Evolutionary conservation across 2,888 invertebrate genomes (phyloP).

Genomic region (Arge pagana): DNA sequence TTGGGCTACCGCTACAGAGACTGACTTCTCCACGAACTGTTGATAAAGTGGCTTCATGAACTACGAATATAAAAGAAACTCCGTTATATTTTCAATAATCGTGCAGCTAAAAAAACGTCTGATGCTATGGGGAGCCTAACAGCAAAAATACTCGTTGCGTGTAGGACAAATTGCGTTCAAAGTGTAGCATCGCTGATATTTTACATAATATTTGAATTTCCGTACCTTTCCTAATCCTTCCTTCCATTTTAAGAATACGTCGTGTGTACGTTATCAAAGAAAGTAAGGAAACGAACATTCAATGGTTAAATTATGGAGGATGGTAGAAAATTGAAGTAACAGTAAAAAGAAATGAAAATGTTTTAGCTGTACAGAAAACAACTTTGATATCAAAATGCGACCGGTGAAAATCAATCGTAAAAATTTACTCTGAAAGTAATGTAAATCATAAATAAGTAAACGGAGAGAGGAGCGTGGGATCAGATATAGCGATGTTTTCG

Average conservation of each 20-base stretch:
- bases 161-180: too few relatives aligned
- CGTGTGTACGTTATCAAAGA: slow-evolving; percentile 34
- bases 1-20: slow-evolving; percentile 79
- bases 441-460: slow-evolving; percentile 36
- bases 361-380: slow-evolving; percentile 9
- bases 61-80: slow-evolving; percentile 61
- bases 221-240: slow-evolving; percentile 40
- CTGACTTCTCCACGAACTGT: slow-evolving; percentile 78
- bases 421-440: slow-evolving; percentile 36
- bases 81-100: slow-evolving; percentile 2
- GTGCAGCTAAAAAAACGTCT: not conserved
- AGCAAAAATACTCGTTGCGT: too few relatives aligned
- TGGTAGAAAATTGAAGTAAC: slow-evolving; percentile 2
- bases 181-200: too few relatives aligned
- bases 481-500: slow-evolving; percentile 50
- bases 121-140: too few relatives aligned
- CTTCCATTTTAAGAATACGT: slow-evolving; percentile 37
- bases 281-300: slow-evolving; percentile 5
- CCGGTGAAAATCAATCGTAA: slow-evolving; percentile 25
- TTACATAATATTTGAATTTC: too few relatives aligned
- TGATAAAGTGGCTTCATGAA: slow-evolving; percentile 84
- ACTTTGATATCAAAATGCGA: slow-evolving; percentile 15
- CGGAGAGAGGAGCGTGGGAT: slow-evolving; percentile 41
- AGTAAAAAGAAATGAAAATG: not conserved
- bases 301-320: slow-evolving; percentile 6